Evolutionary conservation across 2,888 invertebrate species (phyloP).

Genomic region (Oxystoma pomonae): DNA sequence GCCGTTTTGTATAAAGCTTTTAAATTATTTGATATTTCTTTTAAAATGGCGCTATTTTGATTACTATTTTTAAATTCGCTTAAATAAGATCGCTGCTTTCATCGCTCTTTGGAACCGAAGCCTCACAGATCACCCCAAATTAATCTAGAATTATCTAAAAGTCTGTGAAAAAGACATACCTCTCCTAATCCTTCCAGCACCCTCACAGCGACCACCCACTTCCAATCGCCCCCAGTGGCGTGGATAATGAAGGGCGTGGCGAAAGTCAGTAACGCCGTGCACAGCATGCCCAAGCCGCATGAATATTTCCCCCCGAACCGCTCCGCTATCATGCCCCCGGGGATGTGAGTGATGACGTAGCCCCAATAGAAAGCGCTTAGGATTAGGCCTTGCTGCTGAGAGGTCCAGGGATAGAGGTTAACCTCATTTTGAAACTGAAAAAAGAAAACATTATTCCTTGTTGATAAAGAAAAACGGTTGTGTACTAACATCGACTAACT

Average conservation of each 20-base stretch:
- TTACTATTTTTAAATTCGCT: background rate
- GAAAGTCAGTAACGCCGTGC: conserved; percentile 79
- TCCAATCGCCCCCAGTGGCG: conserved; percentile 66
- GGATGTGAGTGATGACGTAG: conserved; percentile 77
- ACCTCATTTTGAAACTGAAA: too few species aligned
- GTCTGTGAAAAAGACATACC: too few species aligned
- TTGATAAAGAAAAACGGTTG: too few species aligned
- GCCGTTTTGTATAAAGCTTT: too few species aligned
- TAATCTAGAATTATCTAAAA: too few species aligned
- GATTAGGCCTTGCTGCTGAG: conserved; percentile 68
- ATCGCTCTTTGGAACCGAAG: too few species aligned
- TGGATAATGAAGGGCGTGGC: conserved; percentile 68
- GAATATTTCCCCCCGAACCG: conserved; percentile 82
- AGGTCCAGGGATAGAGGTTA: conserved; percentile 55
- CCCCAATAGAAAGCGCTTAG: conserved; percentile 83
- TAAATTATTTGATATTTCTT: too few species aligned
- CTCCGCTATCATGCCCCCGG: conserved; percentile 77
- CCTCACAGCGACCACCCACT: conserved; percentile 61
- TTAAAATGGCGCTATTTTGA: background rate
- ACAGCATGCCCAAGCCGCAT: conserved; percentile 74
- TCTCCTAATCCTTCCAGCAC: conserved; percentile 80
- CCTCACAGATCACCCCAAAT: too few species aligned
- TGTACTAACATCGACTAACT: too few species aligned
- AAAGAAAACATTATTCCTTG: too few species aligned
- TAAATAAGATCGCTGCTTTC: background rate